Evolutionary conservation across 1,140 invertebrate species (phyloP), one percentile per base, ranked within the genome.

Genomic region (Oncopeltus fasciatus): DNA sequence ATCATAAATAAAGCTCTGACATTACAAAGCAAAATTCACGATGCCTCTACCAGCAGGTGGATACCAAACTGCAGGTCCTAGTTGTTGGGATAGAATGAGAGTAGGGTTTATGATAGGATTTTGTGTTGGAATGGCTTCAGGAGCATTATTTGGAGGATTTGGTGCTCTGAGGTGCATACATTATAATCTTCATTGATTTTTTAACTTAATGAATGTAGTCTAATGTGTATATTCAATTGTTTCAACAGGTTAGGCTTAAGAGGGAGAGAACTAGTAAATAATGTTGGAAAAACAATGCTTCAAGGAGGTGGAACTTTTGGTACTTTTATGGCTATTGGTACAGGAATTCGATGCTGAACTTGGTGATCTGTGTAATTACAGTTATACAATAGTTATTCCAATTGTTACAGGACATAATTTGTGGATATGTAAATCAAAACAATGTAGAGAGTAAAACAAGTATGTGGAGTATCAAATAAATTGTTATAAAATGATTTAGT

Each of bases 291-390:
- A 82, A 85, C 89, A 5, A 97, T 97, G 93, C 58, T 96, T 44
- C 93, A 97, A 80, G 91, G 92, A 66, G 95, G 93, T 59, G 93
- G 92, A 58, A 96, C 92, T 47, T 98, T 98, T 76, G 94, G 94
- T 27, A 95, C 91, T 63, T 98, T 97, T 75, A 95, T 98, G 91
- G 87, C 87, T 38, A 90, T 91, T 67, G 88, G 87, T 70, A 87
- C 85, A 66, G 86, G 84, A 66, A 82, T 89, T 67, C 77, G 87
- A 70, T 89, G 87, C 75, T 89, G 76, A 62, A 47, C 20, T 51
- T 20, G 43, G 18, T 9, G n/a, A n/a, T n/a, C n/a, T n/a, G n/a
- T n/a, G n/a, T n/a, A n/a, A n/a, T n/a, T n/a, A n/a, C n/a, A n/a
- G n/a, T n/a, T n/a, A n/a, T n/a, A n/a, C n/a, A n/a, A n/a, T n/a